Evolutionary conservation across 2,888 invertebrate genomes (phyloP).

Genomic region (Theretra japonica): DNA sequence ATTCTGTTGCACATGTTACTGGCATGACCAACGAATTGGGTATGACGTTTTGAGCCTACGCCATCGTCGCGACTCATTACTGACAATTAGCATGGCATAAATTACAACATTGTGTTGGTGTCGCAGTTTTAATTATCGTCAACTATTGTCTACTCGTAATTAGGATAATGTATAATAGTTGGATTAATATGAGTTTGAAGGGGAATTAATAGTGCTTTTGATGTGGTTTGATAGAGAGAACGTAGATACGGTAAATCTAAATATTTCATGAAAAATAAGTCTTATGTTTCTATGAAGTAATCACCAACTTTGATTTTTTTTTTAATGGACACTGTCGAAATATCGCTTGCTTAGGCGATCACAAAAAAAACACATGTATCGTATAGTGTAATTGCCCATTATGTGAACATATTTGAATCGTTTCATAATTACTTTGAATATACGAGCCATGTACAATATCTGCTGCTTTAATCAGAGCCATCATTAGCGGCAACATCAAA

Average conservation of each 20-base stretch:
- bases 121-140: slow-evolving; percentile 51
- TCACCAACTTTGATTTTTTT: too few species aligned
- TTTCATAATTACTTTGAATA: neutral
- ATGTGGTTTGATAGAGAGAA: neutral
- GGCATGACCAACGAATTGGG: too few species aligned
- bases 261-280: too few species aligned
- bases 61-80: slow-evolving; percentile 74
- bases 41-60: slow-evolving; percentile 60
- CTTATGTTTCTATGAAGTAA: too few species aligned
- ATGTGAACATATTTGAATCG: neutral
- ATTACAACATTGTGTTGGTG: slow-evolving; percentile 61
- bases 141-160: slow-evolving; percentile 26
- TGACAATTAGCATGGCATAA: slow-evolving; percentile 76
- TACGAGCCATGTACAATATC: neutral
- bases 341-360: too few species aligned
- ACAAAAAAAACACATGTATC: too few species aligned
- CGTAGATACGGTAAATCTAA: neutral
- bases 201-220: neutral
- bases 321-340: too few species aligned
- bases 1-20: slow-evolving; percentile 3
- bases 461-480: slow-evolving; percentile 25
- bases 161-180: slow-evolving; percentile 14
- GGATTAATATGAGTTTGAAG: neutral
- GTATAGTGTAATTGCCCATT: too few species aligned
- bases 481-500: slow-evolving; percentile 60